Conservation (phyloP, 2,113 vertebrate genomes). For the Rhineura floridana region DNA sequence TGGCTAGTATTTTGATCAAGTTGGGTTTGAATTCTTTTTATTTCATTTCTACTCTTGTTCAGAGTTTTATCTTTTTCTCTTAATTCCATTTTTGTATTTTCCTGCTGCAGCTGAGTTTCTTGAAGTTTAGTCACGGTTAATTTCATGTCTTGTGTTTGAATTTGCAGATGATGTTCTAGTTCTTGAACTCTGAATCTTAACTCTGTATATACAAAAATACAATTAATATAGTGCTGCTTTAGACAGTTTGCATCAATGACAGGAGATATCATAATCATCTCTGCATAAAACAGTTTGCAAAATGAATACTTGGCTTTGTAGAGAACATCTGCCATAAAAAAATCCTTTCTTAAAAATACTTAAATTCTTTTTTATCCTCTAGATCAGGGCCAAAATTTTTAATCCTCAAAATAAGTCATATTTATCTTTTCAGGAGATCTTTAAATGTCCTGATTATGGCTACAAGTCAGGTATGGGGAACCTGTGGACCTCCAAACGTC, state of each 20-base stretch:
- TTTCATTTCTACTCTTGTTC: slow-evolving; percentile 81
- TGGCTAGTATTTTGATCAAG: slow-evolving; percentile 80
- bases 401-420: not conserved
- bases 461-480: too few relatives aligned
- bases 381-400: not conserved
- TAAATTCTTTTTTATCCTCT: not conserved
- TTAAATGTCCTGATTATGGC: not conserved
- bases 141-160: slow-evolving; percentile 83
- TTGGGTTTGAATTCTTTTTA: slow-evolving; percentile 75
- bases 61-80: slow-evolving; percentile 82
- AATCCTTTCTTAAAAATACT: not conserved
- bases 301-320: not conserved
- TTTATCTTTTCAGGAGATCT: not conserved
- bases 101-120: slow-evolving; percentile 82
- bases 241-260: not conserved
- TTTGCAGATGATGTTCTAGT: slow-evolving; percentile 80
- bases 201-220: slow-evolving; percentile 73
- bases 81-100: slow-evolving; percentile 81
- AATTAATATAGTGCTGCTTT: not conserved
- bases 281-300: not conserved
- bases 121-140: slow-evolving; percentile 77
- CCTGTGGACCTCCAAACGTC: too few relatives aligned
- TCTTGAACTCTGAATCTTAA: slow-evolving; percentile 80
- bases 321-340: not conserved
- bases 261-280: not conserved